phyloP scores from a whole-genome alignment of 2,113 vertebrate species.

The Halcyon senegalensis region DNA sequence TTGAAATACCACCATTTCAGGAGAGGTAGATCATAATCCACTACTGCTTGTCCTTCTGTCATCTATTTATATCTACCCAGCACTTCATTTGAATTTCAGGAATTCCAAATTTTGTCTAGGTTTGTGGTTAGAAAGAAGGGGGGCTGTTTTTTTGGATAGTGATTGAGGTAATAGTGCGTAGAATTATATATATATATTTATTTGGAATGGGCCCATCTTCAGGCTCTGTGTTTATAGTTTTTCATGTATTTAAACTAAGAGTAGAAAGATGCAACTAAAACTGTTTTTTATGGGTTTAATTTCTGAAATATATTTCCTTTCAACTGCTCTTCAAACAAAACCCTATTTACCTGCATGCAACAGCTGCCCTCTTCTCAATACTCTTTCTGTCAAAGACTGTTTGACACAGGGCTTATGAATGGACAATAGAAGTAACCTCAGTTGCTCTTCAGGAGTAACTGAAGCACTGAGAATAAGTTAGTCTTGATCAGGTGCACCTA shows the following conservation, averaged over 20 bases:
- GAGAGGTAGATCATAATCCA: neutral
- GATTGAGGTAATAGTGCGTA: neutral
- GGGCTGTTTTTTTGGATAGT: neutral
- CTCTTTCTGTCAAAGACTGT: neutral
- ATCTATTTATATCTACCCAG: neutral
- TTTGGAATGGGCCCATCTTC: neutral
- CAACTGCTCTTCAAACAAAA: neutral
- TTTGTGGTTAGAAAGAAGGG: neutral
- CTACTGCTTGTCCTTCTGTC: neutral
- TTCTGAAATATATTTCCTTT: neutral
- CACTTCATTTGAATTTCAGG: neutral
- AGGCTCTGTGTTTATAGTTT: neutral
- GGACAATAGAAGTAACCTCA: neutral
- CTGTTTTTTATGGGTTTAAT: neutral
- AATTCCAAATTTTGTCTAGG: neutral
- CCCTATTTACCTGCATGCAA: neutral
- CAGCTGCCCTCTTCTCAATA: neutral
- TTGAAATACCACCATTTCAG: neutral
- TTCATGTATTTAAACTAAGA: neutral
- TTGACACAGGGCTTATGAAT: neutral
- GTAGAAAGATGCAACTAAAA: neutral
- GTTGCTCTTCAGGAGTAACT: neutral
- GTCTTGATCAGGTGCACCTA: neutral
- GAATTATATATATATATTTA: neutral
- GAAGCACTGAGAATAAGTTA: neutral